A percentile compares a stretch with the other conserved stretches of the same genome.
phyloP scores from a whole-genome alignment of 2,888 invertebrate genomes.

The Bibio marci region DNA sequence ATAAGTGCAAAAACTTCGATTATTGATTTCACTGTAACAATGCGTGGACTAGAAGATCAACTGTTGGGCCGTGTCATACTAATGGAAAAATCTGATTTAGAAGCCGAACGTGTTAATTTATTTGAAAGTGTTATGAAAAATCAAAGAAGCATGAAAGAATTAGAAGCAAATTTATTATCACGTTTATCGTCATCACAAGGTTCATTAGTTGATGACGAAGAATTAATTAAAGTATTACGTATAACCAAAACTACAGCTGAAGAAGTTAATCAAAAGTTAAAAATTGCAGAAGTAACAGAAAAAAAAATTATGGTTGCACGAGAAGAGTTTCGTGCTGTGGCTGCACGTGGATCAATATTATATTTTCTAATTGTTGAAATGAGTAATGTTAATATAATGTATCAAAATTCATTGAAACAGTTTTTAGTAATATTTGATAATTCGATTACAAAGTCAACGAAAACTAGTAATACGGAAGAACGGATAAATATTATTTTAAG shows the following conservation, averaged over 20 bases:
- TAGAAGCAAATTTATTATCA: slow-evolving; percentile 80
- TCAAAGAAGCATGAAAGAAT: slow-evolving; percentile 87
- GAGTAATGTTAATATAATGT: slow-evolving; percentile 93
- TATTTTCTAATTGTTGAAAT: slow-evolving; percentile 95
- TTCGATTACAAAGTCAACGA: slow-evolving; percentile 80
- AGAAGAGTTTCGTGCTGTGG: slow-evolving; percentile 91
- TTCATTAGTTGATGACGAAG: slow-evolving; percentile 90
- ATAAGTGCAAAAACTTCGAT: slow-evolving; percentile 92
- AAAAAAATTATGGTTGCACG: slow-evolving; percentile 84
- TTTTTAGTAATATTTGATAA: slow-evolving; percentile 86
- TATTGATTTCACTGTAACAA: slow-evolving; percentile 94
- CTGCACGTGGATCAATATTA: slow-evolving; percentile 81
- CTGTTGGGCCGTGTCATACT: slow-evolving; percentile 81
- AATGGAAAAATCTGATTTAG: slow-evolving; percentile 91
- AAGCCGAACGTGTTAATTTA: slow-evolving; percentile 80
- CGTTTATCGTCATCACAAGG: slow-evolving; percentile 88
- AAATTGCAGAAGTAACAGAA: slow-evolving; percentile 84
- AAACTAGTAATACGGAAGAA: slow-evolving; percentile 68
- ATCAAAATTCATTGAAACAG: slow-evolving; percentile 89
- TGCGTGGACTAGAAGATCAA: slow-evolving; percentile 91
- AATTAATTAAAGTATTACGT: slow-evolving; percentile 74
- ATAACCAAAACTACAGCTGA: slow-evolving; percentile 79
- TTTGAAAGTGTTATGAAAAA: slow-evolving; percentile 95
- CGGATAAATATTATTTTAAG: slow-evolving; percentile 76
- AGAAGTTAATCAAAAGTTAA: slow-evolving; percentile 86